phyloP scores from a whole-genome alignment of 2,113 vertebrate genomes.

The Sinocyclocheilus anshuiensis region DNA sequence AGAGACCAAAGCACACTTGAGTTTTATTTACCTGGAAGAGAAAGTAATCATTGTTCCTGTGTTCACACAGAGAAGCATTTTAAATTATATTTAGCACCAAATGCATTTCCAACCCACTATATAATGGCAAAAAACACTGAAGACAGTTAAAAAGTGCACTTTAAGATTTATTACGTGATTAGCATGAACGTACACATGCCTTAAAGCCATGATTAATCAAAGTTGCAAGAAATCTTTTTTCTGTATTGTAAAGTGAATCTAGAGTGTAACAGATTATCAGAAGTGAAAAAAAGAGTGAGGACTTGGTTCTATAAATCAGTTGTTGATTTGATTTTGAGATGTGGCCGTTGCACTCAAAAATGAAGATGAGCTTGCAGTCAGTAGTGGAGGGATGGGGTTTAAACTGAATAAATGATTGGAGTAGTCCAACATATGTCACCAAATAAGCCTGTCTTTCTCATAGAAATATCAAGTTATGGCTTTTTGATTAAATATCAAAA shows the following conservation, averaged over 20 bases:
- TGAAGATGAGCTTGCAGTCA: neutral
- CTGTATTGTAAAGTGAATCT: neutral
- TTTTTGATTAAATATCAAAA: neutral
- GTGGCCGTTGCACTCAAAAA: neutral
- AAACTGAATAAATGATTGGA: neutral
- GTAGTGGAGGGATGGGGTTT: neutral
- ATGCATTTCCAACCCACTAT: slow-evolving; percentile 29
- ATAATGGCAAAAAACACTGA: slow-evolving; percentile 36
- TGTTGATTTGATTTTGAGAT: neutral
- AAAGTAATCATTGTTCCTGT: slow-evolving; percentile 24
- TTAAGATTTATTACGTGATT: neutral
- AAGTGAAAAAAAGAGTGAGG: neutral
- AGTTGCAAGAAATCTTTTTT: neutral
- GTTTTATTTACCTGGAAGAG: slow-evolving; percentile 17
- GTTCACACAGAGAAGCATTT: slow-evolving; percentile 29
- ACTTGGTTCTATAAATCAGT: neutral
- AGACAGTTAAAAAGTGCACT: neutral
- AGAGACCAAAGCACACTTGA: slow-evolving; percentile 24
- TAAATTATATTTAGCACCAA: slow-evolving; percentile 28
- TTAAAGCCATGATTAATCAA: neutral
- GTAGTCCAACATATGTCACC: neutral
- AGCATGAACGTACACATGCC: neutral
- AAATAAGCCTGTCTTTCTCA: neutral
- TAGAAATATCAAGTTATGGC: neutral
- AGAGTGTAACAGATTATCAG: neutral